Base-by-base conservation (phyloP, 2,888 invertebrate species). In the Selenia dentaria region DNA sequence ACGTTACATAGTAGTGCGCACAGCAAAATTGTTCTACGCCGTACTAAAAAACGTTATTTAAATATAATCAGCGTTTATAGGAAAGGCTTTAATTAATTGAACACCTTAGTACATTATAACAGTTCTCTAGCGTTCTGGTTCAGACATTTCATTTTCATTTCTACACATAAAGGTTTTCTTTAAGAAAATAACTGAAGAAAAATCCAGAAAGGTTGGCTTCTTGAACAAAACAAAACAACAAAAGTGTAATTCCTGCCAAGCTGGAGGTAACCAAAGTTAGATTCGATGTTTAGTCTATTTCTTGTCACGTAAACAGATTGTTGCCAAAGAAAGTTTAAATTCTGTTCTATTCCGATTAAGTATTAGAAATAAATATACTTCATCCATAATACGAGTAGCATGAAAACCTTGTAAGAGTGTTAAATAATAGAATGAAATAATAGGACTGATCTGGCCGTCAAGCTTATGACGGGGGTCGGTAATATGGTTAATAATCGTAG, bases 191-290 rank as follows among this genome's bases (percentile, higher is more conserved):
- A 28, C 20, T 44, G 8, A 33, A 40, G 18, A 33, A 43, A 49
- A 46, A 8, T 13, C 13, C 3, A 11, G 32, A 28, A 31, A 35
- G 14, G 22, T 16, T 13, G 29, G 34, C 37, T 36, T 32, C 32
- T 3, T 29, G 16, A 55, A 56, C 40, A 52, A 40, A 57, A 52
- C 47, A 58, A 54, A 36, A 43, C 40, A 49, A 44, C 34, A 44
- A 51, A 42, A 49, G 34, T 14, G 28, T 16, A 47, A 48, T 41
- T 56, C 39, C 20, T 31, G 29, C 46, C 47, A 20, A 37, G 22
- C 34, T 34, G 33, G 42, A 57, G 44, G 57, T 53, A 56, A 56
- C 51, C 41, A 47, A 58, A 57, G 49, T 56, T 52, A 44, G 28
- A 36, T 39, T 35, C 12, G 6, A 45, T 35, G 42, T 49, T 53